Evolutionary conservation across 2,888 invertebrate genomes (phyloP).

Genomic region (Coleophora deauratella): DNA sequence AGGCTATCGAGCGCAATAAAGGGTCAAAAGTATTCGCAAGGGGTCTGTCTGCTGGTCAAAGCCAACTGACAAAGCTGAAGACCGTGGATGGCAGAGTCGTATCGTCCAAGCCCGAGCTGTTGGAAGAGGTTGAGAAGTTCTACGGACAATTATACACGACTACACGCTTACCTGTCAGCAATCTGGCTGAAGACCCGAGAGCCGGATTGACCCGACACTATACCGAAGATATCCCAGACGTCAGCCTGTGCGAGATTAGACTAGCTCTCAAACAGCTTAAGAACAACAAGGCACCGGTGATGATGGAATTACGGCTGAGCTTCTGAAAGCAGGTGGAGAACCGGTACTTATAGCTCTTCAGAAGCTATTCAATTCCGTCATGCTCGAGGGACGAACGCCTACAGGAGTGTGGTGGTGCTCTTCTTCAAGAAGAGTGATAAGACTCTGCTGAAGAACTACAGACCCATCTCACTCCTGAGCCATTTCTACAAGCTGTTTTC

Average conservation of each 20-base stretch:
- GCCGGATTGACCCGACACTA: neutral
- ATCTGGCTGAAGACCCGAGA: no score
- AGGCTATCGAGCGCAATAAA: neutral
- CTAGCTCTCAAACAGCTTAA: conserved; percentile 12
- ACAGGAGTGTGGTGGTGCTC: no score
- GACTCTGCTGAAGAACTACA: no score
- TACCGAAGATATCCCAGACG: conserved; percentile 10
- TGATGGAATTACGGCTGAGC: conserved; percentile 9
- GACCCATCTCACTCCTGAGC: no score
- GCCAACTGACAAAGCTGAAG: neutral
- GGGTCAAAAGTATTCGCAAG: neutral
- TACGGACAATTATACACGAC: no score
- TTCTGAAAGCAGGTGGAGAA: neutral
- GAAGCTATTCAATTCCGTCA: neutral
- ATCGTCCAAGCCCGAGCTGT: no score
- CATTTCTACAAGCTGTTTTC: no score
- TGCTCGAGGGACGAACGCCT: neutral
- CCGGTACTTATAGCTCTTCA: neutral
- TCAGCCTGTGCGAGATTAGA: conserved; percentile 13
- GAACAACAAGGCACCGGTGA: conserved; percentile 12
- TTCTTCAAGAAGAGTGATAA: no score
- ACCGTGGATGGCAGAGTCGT: neutral
- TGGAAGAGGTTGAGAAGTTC: no score
- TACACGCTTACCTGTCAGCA: no score
- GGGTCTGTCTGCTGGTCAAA: neutral